phyloP scores from a whole-genome alignment of 2,797 vertebrate species.

The Gymnothorax reevesii region DNA sequence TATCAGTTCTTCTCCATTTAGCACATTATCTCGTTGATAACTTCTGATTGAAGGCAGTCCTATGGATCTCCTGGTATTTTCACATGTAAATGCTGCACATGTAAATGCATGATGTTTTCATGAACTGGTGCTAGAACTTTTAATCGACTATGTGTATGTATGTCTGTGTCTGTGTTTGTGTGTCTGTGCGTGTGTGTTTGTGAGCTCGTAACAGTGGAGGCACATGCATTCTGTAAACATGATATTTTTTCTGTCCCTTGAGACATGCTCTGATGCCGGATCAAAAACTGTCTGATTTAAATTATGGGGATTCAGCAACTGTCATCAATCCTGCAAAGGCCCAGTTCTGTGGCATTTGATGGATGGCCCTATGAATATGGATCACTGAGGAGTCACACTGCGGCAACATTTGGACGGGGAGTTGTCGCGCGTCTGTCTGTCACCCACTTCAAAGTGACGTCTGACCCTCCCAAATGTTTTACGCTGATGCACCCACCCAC shows the following conservation, averaged over 20 bases:
- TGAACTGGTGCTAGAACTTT: not conserved
- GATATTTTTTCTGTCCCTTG: not conserved
- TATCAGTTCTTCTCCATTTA: not conserved
- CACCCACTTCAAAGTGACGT: not conserved
- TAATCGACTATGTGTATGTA: not conserved
- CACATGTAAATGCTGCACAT: not conserved
- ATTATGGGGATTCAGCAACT: conserved; percentile 11
- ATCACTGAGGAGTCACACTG: conserved; percentile 31
- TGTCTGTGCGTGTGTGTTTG: not conserved
- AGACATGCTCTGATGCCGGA: not conserved
- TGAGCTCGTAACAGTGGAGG: not conserved
- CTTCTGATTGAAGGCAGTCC: not conserved
- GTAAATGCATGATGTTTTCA: conserved; percentile 1
- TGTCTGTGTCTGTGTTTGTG: too few species aligned
- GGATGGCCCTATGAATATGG: conserved; percentile 41
- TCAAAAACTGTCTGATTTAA: conserved; percentile 23
- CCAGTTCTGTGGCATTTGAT: conserved; percentile 27
- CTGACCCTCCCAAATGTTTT: conserved; percentile 20
- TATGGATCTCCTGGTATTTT: conserved; percentile 11
- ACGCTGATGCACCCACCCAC: conserved; percentile 37
- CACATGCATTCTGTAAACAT: not conserved
- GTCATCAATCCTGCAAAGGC: conserved; percentile 14
- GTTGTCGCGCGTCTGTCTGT: not conserved
- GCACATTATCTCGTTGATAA: not conserved
- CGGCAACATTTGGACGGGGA: conserved; percentile 17